Evolutionary conservation across 2,113 vertebrate genomes (phyloP).

Genomic region (Regulus satrapa): DNA sequence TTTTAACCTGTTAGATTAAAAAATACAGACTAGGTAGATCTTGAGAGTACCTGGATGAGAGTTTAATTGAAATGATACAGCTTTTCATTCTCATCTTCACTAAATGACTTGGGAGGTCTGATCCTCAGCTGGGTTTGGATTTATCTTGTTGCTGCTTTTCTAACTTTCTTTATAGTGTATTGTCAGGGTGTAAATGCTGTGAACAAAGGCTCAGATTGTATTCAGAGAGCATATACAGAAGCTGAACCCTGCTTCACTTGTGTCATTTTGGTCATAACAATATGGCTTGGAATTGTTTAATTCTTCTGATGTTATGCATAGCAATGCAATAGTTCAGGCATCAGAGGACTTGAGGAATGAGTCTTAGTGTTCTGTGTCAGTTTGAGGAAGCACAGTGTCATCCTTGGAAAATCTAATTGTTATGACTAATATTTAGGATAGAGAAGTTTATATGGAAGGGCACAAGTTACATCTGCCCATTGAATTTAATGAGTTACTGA

Average conservation of each 20-base stretch:
- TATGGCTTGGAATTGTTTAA: background rate
- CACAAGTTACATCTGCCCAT: background rate
- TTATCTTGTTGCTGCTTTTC: constrained; percentile 6
- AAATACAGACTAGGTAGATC: background rate
- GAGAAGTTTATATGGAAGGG: background rate
- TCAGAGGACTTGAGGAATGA: background rate
- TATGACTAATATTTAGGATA: constrained; percentile 12
- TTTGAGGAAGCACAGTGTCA: background rate
- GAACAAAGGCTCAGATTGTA: background rate
- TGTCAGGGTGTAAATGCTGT: background rate
- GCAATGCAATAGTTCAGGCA: background rate
- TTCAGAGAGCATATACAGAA: background rate
- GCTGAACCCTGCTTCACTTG: background rate
- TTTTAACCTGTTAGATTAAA: background rate
- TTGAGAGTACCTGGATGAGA: background rate
- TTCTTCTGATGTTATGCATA: background rate
- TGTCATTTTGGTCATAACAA: background rate
- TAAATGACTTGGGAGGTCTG: background rate
- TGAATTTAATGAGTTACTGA: background rate
- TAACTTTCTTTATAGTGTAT: background rate
- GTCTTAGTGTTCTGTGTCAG: background rate
- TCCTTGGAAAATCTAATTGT: constrained; percentile 16
- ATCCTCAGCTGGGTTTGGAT: background rate
- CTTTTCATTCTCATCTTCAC: background rate
- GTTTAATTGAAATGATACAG: background rate